These are phyloP conservation scores for Sminthurides bifidus DNA, from an alignment of 1,140 invertebrate genomes.

Conservation along the genomic window DNA sequence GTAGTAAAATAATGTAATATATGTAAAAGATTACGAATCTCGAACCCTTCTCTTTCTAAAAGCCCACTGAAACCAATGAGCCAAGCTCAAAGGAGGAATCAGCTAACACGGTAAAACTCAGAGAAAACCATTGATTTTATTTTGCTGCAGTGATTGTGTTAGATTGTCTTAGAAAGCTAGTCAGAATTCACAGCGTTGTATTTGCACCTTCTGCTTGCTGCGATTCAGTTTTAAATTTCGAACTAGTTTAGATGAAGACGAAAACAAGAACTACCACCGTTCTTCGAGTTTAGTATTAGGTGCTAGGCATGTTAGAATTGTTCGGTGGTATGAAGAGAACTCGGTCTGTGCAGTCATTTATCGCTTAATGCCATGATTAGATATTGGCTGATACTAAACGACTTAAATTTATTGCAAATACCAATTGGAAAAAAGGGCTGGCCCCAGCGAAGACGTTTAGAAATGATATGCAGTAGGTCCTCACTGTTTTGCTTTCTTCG, in stretches of 20 bases:
- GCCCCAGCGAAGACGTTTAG: too few relatives aligned
- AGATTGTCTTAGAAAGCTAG: background rate
- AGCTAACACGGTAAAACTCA: constrained; percentile 30
- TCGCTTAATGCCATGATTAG: too few relatives aligned
- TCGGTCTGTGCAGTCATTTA: too few relatives aligned
- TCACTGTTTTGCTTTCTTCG: too few relatives aligned
- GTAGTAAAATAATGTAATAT: background rate
- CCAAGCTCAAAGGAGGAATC: constrained; percentile 32
- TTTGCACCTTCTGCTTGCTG: background rate
- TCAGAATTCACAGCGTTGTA: background rate
- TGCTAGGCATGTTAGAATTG: too few relatives aligned
- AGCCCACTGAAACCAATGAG: constrained; percentile 29
- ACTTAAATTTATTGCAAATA: too few relatives aligned
- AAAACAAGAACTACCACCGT: too few relatives aligned
- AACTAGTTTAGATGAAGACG: background rate
- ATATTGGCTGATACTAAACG: too few relatives aligned
- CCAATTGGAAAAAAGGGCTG: too few relatives aligned
- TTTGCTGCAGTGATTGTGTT: background rate
- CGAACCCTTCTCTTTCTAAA: constrained; percentile 19
- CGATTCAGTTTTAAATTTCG: background rate
- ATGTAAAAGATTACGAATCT: constrained; percentile 14
- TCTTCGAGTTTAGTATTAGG: too few relatives aligned
- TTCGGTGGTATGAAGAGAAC: too few relatives aligned
- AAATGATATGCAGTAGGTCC: too few relatives aligned
- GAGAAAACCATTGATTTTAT: background rate